Evolutionary conservation across 2,113 vertebrate genomes (phyloP).

Genomic region (Paracanthobrama guichenoti): DNA sequence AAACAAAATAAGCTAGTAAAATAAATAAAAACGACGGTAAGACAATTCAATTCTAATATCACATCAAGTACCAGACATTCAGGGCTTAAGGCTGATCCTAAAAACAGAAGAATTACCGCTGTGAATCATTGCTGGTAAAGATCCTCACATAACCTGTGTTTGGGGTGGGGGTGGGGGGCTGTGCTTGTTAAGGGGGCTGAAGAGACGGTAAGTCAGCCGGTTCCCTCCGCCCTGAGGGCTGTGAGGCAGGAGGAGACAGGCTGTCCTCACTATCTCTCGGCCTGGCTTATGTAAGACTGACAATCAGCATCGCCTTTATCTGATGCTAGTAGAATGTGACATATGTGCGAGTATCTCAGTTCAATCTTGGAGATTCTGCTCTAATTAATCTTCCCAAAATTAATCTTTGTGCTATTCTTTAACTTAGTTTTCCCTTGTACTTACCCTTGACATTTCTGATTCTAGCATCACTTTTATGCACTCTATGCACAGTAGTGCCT

Average conservation of each 20-base stretch:
- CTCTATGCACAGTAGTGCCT: not conserved
- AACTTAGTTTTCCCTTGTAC: not conserved
- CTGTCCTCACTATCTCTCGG: not conserved
- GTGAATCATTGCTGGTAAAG: constrained; percentile 15
- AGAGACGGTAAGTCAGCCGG: not conserved
- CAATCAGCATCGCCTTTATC: constrained; percentile 33
- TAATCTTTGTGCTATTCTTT: not conserved
- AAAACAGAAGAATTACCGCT: not conserved
- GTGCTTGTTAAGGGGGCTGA: constrained; percentile 2
- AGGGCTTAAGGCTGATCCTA: not conserved
- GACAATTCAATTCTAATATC: constrained; percentile 7
- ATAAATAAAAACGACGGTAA: not conserved
- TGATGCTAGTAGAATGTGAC: constrained; percentile 1
- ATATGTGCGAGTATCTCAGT: not conserved
- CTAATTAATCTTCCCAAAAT: constrained; percentile 1
- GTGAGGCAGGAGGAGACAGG: constrained; percentile 4
- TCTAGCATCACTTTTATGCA: not conserved
- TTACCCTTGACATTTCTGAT: not conserved
- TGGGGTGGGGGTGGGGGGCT: not conserved
- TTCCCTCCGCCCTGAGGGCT: not conserved
- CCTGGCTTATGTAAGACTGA: constrained; percentile 20
- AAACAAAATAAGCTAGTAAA: not conserved
- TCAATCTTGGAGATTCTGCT: constrained; percentile 26
- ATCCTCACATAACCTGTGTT: not conserved
- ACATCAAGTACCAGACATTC: not conserved